Conservation (phyloP, 2,113 vertebrate genomes). For the Neolamprologus variostigma region DNA sequence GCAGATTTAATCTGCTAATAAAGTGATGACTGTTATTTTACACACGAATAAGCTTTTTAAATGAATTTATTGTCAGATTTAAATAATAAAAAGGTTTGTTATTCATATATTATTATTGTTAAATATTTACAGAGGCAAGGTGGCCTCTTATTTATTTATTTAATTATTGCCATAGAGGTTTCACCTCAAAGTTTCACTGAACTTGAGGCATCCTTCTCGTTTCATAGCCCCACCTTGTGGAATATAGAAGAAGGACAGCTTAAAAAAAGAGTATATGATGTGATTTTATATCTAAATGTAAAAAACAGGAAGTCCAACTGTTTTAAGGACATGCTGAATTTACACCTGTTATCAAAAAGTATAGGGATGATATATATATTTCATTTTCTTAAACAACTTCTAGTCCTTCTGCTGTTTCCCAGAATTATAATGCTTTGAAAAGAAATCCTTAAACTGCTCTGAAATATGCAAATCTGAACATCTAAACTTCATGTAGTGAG, state of each 20-base stretch:
- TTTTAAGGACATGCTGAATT: not conserved
- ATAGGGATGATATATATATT: not conserved
- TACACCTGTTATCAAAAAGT: not conserved
- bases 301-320: not conserved
- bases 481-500: not conserved
- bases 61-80: not conserved
- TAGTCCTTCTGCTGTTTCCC: not conserved
- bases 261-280: not conserved
- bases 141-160: not conserved
- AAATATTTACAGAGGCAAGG: not conserved
- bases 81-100: not conserved
- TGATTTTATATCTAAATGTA: not conserved
- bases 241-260: not conserved
- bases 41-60: not conserved
- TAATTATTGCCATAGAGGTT: not conserved
- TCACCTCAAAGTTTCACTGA: not conserved
- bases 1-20: not conserved
- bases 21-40: not conserved
- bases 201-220: not conserved
- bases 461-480: not conserved
- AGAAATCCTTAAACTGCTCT: not conserved
- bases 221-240: constrained; percentile 34
- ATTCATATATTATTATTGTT: not conserved
- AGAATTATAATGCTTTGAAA: not conserved
- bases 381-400: not conserved